phyloP scores from a whole-genome alignment of 2,113 vertebrate genomes.

The Trachemys scripta region DNA sequence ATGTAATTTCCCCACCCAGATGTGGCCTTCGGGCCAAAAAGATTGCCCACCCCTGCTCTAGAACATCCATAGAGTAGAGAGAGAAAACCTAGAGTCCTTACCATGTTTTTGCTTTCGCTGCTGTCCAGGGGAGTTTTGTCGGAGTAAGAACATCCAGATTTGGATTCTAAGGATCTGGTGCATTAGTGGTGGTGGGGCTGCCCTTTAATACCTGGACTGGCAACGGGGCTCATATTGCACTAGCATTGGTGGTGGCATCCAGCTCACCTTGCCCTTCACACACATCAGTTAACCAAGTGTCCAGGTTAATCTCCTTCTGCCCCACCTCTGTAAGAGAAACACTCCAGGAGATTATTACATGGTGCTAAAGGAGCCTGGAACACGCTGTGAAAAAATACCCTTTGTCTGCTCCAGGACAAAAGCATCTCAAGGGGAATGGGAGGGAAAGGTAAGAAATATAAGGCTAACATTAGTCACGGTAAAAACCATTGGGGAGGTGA shows the following conservation, averaged over 20 bases:
- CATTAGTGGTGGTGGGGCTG: not conserved
- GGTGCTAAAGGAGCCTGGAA: not conserved
- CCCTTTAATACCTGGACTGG: not conserved
- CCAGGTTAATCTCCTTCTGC: not conserved
- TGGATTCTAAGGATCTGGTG: not conserved
- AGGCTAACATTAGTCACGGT: not conserved
- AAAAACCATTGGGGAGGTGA: not conserved
- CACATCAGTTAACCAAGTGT: not conserved
- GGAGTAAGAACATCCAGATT: not conserved
- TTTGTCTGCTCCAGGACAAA: not conserved
- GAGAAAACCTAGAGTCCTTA: accelerated
- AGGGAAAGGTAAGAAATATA: not conserved
- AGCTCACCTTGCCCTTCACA: not conserved
- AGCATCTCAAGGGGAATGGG: not conserved
- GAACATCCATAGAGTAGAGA: accelerated
- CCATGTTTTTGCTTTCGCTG: accelerated
- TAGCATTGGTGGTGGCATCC: not conserved
- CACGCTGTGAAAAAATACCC: not conserved
- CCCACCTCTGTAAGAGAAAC: not conserved
- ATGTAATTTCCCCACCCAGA: no score
- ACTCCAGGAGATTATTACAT: not conserved
- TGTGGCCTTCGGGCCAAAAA: no score
- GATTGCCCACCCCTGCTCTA: not conserved
- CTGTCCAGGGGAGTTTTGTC: not conserved
- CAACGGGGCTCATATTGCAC: not conserved